phyloP scores from a whole-genome alignment of 2,113 vertebrate genomes.

The Eonycteris spelaea region DNA sequence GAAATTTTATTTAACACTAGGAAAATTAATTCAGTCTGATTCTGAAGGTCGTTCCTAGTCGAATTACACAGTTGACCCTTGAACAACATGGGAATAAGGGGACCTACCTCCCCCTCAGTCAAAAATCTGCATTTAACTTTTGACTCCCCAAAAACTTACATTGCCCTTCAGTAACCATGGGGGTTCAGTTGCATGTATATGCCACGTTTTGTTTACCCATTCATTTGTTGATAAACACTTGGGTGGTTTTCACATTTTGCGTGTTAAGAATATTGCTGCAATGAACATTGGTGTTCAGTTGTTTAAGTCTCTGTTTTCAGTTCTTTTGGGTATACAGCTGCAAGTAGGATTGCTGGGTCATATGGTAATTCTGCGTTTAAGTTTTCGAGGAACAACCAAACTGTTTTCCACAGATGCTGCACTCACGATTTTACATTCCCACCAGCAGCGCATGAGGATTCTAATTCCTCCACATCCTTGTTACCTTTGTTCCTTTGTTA shows the following conservation, averaged over 20 bases:
- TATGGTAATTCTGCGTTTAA: not conserved
- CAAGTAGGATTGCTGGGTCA: not conserved
- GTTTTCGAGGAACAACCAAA: not conserved
- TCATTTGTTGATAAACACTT: not conserved
- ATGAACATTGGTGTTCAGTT: not conserved
- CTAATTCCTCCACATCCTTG: not conserved
- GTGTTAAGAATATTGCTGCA: not conserved
- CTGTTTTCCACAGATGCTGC: not conserved
- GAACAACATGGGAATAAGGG: not conserved
- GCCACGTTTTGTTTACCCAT: not conserved
- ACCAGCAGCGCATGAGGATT: not conserved
- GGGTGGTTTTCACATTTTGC: not conserved
- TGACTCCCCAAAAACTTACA: not conserved
- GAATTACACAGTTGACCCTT: not conserved
- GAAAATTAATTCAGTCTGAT: conserved; percentile 21
- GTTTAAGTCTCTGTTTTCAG: not conserved
- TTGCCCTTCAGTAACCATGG: not conserved
- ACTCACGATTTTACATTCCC: not conserved
- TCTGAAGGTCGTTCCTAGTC: conserved; percentile 25
- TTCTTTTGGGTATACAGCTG: not conserved
- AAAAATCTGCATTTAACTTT: not conserved
- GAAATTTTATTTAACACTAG: conserved; percentile 4
- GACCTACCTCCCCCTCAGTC: no score
- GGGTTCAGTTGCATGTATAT: not conserved
- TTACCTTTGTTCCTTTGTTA: not conserved